Evolutionary conservation across 2,888 invertebrate species (phyloP).

Genomic region (Slavum lentiscoides): DNA sequence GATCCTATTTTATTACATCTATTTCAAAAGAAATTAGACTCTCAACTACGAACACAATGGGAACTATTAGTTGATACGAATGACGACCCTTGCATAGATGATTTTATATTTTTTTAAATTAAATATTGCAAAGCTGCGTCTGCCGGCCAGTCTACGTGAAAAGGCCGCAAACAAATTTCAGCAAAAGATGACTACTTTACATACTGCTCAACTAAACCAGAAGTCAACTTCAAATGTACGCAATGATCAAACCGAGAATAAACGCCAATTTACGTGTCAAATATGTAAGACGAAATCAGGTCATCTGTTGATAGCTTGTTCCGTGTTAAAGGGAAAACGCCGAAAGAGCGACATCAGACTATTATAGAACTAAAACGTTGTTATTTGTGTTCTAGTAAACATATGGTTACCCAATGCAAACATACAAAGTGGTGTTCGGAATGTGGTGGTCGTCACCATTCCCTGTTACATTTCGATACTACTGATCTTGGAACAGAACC

Average conservation of each 20-base stretch:
- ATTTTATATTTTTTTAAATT: too few species aligned
- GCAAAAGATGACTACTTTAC: too few species aligned
- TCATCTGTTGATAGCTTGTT: slow-evolving; percentile 22
- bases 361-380: background rate
- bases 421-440: background rate
- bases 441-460: slow-evolving; percentile 18
- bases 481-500: background rate
- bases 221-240: too few species aligned
- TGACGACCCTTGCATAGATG: too few species aligned
- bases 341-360: background rate
- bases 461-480: background rate
- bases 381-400: background rate
- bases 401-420: background rate
- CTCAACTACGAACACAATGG: too few species aligned
- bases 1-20: too few species aligned
- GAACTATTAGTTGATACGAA: too few species aligned
- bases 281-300: background rate
- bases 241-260: background rate
- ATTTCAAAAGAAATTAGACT: too few species aligned
- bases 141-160: too few species aligned
- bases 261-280: background rate
- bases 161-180: too few species aligned
- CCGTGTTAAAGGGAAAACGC: slow-evolving; percentile 8
- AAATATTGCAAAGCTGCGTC: too few species aligned
- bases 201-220: too few species aligned